Base-by-base conservation (phyloP, 2,797 vertebrate genomes). In the Semotilus atromaculatus region DNA sequence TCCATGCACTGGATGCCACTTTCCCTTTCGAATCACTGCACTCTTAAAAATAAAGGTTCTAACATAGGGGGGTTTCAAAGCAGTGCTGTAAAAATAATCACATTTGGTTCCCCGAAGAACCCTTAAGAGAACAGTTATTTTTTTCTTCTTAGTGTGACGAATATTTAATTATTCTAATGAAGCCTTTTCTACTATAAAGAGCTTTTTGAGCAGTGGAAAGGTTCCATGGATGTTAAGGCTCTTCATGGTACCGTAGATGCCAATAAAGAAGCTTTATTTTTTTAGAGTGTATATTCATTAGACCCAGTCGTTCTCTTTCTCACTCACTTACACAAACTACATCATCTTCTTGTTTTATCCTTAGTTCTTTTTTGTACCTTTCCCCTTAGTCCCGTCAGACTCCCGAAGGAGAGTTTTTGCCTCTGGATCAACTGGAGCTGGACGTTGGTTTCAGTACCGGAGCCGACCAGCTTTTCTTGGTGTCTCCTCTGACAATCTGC, bases 401-500 rank as follows among this genome's bases (percentile, higher is more conserved):
- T 62, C 88, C 90, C 0, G 90, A 92, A 85, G 92, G 92, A 0
- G 92, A 93, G 83, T 93, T 93, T 77, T 80, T 91, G 23, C 89
- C 91, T 14, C 89, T 92, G 70, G 89, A 93, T 78, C 91, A 91
- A 81, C 90, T 91, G 23, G 93, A 93, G 84, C 89, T 93, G 64
- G 82, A 92, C 10, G 89, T 93, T 7, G 91, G 90, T 36, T 92
- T 92, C 84, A 92, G 92, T 82, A 93, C 86, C 18, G 90, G 91
- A 45, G 92, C 89, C 0, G 92, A 93, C 81, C 71, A 90, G 83
- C 92, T 94, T 73, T 93, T 93, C 78, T 62, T 93, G 11, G 91
- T 93, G 79, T 91, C 92, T 34, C 91, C 91, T 73, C 88, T 91
- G 77, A 90, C 92, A 26, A 93, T 92, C 83, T 88, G 90, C 72